Evolutionary conservation across 2,797 vertebrate genomes (phyloP).

Genomic region (Heliangelus exortis): DNA sequence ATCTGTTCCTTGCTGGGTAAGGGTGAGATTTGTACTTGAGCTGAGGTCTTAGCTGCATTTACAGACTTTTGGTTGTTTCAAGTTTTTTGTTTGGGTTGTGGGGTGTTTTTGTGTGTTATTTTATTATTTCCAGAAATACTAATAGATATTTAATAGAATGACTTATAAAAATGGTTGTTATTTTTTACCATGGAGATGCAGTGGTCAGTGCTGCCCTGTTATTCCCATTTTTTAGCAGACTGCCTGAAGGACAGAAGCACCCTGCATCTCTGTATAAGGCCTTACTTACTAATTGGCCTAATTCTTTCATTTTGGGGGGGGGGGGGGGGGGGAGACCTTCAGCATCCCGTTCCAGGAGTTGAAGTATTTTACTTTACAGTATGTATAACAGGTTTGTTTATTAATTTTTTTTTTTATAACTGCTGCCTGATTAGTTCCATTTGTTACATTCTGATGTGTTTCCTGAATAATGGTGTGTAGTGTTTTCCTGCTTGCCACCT

Average conservation of each 20-base stretch:
- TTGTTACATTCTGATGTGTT: background rate
- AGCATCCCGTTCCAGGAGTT: background rate
- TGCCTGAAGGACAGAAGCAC: too few relatives aligned
- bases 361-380: background rate
- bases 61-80: background rate
- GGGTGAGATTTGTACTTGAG: background rate
- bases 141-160: background rate
- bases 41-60: background rate
- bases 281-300: background rate
- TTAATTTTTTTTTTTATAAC: background rate
- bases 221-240: background rate
- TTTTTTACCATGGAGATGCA: background rate
- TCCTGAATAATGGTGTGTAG: background rate
- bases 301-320: background rate
- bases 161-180: background rate
- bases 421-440: background rate
- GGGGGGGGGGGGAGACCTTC: background rate
- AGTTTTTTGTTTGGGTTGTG: background rate
- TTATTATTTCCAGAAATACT: background rate
- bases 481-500: background rate
- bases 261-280: background rate
- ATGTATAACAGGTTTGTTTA: background rate
- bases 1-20: background rate
- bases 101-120: too few relatives aligned
- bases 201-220: fast-evolving